Evolutionary conservation across 2,797 vertebrate genomes (phyloP), one percentile per base, ranked within the genome.

Genomic region (Anguilla pacifica): DNA sequence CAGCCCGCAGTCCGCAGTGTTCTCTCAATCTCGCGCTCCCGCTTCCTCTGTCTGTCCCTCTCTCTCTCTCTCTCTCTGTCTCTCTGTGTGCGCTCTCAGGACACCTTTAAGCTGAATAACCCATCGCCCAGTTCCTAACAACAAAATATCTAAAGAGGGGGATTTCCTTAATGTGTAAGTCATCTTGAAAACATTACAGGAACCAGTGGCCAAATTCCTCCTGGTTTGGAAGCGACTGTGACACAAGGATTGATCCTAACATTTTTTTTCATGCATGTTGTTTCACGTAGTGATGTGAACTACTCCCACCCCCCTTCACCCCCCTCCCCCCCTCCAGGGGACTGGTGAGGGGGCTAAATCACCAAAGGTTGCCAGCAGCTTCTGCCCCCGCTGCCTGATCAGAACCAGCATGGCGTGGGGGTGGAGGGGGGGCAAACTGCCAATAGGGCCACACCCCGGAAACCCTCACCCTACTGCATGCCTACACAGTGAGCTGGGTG

Each of bases 181-280:
- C 96, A 97, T 97, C 96, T 97, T 96, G 96, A 96, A 97, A 94
- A 96, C 94, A 96, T 97, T 97, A 96, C 87, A 91, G 83, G 93
- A 93, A 95, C 93, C 95, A 92, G 95, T 96, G 95, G 96, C 96
- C 96, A 96, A 95, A 96, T 96, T 96, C 95, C 90, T 95, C 91
- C 91, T 92, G 91, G 94, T 94, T 95, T 91, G 88, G 93, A 95
- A 96, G 95, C 93, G 94, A 95, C 93, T 94, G 92, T 92, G 90
- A 92, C 93, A 90, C 89, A 79, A 67, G 43, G 83, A 39, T 43
- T 43, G 55, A 83, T 85, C 88, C 13, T 53, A 77, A 53, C 77
- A 79, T 91, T 91, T 91, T 88, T 87, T 83, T 61, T 74, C 31
- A 43, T 15, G 70, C 86, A 88, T 87, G 82, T 31, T 74, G 46